Percentiles rank a stretch among this genome's conserved stretches.
These are phyloP conservation scores for Thunnus albacares DNA, from an alignment of 2,797 vertebrate species.

Conservation along the genomic window DNA sequence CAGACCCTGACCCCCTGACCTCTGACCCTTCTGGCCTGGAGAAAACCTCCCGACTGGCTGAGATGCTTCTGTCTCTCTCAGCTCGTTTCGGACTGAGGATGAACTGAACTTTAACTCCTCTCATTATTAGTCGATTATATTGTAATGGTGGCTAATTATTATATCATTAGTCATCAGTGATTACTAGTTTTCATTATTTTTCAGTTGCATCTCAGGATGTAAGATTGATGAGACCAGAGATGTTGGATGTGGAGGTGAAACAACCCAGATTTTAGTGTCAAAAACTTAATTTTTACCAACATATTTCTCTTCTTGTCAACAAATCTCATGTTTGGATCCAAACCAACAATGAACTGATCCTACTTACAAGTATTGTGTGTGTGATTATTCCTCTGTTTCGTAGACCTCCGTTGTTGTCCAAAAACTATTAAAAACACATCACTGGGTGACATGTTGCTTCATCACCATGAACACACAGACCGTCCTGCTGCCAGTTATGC, in stretches of 20 bases:
- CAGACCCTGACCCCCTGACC: constrained; percentile 21
- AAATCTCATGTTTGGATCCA: neutral
- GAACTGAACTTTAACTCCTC: constrained; percentile 33
- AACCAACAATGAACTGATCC: neutral
- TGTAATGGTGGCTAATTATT: constrained; percentile 29
- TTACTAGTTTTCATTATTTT: constrained; percentile 26
- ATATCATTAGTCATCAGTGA: constrained; percentile 31
- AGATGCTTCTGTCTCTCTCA: neutral
- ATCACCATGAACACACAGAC: neutral
- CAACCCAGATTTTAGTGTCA: constrained; percentile 13
- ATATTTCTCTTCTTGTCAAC: constrained; percentile 17
- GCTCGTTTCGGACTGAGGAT: constrained; percentile 24
- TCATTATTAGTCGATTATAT: constrained; percentile 18
- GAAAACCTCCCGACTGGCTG: neutral
- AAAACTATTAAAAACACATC: neutral
- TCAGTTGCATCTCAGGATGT: constrained; percentile 58
- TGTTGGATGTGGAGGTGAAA: constrained; percentile 11
- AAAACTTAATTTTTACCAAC: constrained; percentile 18
- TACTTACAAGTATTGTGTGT: no score
- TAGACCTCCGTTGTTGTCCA: neutral
- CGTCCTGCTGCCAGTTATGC: neutral
- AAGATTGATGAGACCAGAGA: constrained; percentile 46
- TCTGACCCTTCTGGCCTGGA: constrained; percentile 10
- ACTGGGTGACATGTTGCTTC: neutral
- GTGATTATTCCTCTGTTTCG: no score